phyloP scores from a whole-genome alignment of 2,888 invertebrate species.

The Bruchidius siliquastri region DNA sequence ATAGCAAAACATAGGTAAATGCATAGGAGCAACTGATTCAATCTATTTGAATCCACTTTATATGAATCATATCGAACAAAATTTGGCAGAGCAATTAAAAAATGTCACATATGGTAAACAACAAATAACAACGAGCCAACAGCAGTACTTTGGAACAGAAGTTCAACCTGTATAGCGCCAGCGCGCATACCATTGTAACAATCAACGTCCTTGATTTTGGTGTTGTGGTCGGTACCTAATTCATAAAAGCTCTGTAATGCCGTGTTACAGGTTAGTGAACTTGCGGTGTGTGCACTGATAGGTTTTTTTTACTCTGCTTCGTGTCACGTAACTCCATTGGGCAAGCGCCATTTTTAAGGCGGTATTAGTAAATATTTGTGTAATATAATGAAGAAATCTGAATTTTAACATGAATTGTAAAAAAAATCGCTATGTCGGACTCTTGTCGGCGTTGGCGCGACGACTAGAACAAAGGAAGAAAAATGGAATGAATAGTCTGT shows the following conservation, averaged over 20 bases:
- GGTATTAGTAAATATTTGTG: background rate
- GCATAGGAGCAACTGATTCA: too few species aligned
- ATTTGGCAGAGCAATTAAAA: too few species aligned
- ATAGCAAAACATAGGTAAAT: too few species aligned
- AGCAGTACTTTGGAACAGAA: too few species aligned
- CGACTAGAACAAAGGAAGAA: background rate
- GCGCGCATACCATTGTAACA: background rate
- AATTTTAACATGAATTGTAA: background rate
- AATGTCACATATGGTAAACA: too few species aligned
- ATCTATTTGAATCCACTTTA: too few species aligned
- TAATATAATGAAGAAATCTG: background rate
- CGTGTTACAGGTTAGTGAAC: background rate
- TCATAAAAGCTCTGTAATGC: background rate
- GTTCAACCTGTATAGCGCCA: background rate
- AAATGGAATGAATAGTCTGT: background rate
- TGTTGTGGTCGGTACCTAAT: background rate
- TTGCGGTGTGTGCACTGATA: background rate
- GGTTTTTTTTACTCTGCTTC: background rate
- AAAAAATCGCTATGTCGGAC: background rate
- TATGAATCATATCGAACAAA: too few species aligned
- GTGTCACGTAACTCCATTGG: background rate
- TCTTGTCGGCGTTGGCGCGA: background rate
- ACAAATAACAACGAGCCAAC: too few species aligned
- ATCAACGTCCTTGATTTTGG: background rate
- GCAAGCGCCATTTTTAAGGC: background rate